These are phyloP conservation scores for Drosophila mimica DNA, from an alignment of 2,888 invertebrate genomes.

Conservation along the genomic window DNA sequence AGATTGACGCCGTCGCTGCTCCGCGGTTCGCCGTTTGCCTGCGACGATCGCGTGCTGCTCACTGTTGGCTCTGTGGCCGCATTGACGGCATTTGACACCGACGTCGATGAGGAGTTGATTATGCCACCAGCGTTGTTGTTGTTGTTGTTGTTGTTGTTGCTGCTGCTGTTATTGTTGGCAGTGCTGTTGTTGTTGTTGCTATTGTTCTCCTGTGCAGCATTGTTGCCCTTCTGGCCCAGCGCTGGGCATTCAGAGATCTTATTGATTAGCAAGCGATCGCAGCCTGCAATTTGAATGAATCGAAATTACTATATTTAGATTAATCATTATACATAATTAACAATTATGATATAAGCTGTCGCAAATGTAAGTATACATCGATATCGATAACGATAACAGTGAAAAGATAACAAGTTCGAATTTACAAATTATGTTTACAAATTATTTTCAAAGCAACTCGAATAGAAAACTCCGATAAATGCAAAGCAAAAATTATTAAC, in stretches of 20 bases:
- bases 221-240: slow-evolving; percentile 83
- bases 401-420: background rate
- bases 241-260: slow-evolving; percentile 74
- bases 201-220: slow-evolving; percentile 70
- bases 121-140: slow-evolving; percentile 13
- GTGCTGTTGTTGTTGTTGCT: slow-evolving; percentile 23
- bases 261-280: slow-evolving; percentile 76
- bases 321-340: background rate
- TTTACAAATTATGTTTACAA: background rate
- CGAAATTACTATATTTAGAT: background rate
- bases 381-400: background rate
- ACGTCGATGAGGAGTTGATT: slow-evolving; percentile 13
- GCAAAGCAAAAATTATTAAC: background rate
- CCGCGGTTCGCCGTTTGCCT: slow-evolving; percentile 3
- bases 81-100: slow-evolving; percentile 8
- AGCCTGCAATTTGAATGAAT: slow-evolving; percentile 72
- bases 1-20: slow-evolving; percentile 1
- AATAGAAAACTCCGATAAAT: background rate
- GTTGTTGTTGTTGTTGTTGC: slow-evolving; percentile 9
- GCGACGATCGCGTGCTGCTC: slow-evolving; percentile 42
- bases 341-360: background rate
- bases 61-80: slow-evolving; percentile 55
- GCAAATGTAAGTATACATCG: too few relatives aligned
- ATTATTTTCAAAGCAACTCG: background rate
- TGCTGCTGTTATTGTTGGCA: slow-evolving; percentile 7